Conservation (phyloP, 2,888 invertebrate genomes). For the Dyspetes luteomarginatus region DNA sequence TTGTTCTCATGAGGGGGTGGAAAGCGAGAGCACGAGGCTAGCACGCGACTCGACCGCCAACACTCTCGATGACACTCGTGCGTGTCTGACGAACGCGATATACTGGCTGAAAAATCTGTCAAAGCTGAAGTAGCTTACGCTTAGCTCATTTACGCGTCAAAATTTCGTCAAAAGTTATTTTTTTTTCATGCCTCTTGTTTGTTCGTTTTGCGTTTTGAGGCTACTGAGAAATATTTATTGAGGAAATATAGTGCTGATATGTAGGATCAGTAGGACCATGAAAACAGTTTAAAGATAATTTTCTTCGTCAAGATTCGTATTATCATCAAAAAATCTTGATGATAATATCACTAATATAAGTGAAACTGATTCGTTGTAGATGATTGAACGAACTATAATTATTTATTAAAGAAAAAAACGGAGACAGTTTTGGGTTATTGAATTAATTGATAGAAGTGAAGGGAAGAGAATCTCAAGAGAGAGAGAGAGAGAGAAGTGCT, state of each 20-base stretch:
- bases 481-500: background rate
- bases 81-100: slow-evolving; percentile 69
- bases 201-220: slow-evolving; percentile 21
- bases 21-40: slow-evolving; percentile 74
- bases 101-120: slow-evolving; percentile 61
- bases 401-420: background rate
- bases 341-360: background rate
- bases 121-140: slow-evolving; percentile 46
- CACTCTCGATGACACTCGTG: slow-evolving; percentile 77
- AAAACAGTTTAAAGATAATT: background rate
- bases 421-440: too few relatives aligned
- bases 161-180: background rate
- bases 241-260: background rate
- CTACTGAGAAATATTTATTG: background rate
- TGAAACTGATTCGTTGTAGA: slow-evolving; percentile 11
- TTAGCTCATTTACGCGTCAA: slow-evolving; percentile 29
- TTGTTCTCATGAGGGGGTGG: slow-evolving; percentile 58
- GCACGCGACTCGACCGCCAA: slow-evolving; percentile 74
- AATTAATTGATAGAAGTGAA: background rate
- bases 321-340: slow-evolving; percentile 4
- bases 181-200: background rate
- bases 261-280: background rate
- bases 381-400: background rate
- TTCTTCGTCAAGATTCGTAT: background rate
- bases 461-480: slow-evolving; percentile 18